These are phyloP conservation scores for Pollenia amentaria DNA, from an alignment of 2,888 invertebrate species.

Conservation along the genomic window DNA sequence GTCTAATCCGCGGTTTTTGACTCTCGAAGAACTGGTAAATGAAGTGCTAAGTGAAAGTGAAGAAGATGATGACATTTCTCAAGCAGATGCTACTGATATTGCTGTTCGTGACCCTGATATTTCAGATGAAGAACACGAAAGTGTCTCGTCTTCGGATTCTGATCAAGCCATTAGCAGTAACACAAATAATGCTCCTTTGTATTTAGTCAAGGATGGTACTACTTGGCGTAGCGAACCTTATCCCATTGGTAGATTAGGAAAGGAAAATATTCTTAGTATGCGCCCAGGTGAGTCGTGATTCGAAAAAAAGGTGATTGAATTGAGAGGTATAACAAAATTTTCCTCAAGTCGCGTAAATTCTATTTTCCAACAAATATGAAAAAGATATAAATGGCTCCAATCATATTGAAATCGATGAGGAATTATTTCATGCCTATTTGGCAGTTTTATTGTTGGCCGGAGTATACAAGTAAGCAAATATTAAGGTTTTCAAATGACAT, in stretches of 20 bases:
- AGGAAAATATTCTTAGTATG: slow-evolving; percentile 23
- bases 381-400: slow-evolving; percentile 1
- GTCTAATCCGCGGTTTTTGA: neutral
- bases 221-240: slow-evolving; percentile 16
- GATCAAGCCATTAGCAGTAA: neutral
- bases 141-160: slow-evolving; percentile 14
- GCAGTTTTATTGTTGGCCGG: slow-evolving; percentile 33
- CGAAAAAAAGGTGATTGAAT: neutral
- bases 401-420: slow-evolving; percentile 31
- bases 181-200: neutral
- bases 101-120: neutral
- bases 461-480: slow-evolving; percentile 12
- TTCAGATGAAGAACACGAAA: slow-evolving; percentile 24
- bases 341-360: slow-evolving; percentile 16
- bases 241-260: slow-evolving; percentile 7
- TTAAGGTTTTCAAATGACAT: neutral
- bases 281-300: slow-evolving; percentile 14
- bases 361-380: slow-evolving; percentile 9
- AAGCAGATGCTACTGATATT: neutral
- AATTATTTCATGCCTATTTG: slow-evolving; percentile 34
- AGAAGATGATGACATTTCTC: slow-evolving; percentile 6
- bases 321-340: slow-evolving; percentile 21
- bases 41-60: slow-evolving; percentile 22
- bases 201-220: slow-evolving; percentile 17
- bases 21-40: slow-evolving; percentile 11